Conservation (phyloP, 2,113 vertebrate species). For the Peromyscus leucopus region DNA sequence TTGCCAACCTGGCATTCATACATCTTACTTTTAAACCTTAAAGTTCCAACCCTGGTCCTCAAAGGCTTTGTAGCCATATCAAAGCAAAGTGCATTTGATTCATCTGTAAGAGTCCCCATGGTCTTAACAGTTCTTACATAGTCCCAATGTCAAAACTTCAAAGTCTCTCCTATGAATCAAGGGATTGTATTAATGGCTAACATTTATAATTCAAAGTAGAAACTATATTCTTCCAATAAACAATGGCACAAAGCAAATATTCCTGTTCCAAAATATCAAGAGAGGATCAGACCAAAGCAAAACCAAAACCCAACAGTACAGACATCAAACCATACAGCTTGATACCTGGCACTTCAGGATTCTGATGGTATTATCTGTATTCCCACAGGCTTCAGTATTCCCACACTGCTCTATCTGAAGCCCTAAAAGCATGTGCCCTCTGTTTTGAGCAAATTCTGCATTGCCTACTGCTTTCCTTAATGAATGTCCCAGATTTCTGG, state of each 20-base stretch:
- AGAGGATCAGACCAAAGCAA: not conserved
- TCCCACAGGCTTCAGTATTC: not conserved
- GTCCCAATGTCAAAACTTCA: not conserved
- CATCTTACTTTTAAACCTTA: not conserved
- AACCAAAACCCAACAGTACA: not conserved
- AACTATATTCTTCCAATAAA: not conserved
- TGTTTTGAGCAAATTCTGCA: not conserved
- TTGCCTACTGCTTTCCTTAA: not conserved
- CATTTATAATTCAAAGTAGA: not conserved
- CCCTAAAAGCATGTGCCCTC: not conserved
- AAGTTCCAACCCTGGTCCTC: not conserved
- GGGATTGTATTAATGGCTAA: not conserved
- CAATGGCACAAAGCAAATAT: not conserved
- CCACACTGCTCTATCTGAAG: not conserved
- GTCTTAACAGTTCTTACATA: not conserved
- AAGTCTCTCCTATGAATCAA: not conserved
- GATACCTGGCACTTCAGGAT: not conserved
- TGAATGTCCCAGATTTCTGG: not conserved
- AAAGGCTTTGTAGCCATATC: not conserved
- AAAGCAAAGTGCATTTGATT: not conserved
- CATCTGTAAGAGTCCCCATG: not conserved
- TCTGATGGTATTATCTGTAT: not conserved
- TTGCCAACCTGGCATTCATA: not conserved
- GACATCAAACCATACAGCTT: not conserved
- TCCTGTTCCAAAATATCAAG: not conserved